phyloP scores from a whole-genome alignment of 2,888 invertebrate species.

The Ferrisia virgata region DNA sequence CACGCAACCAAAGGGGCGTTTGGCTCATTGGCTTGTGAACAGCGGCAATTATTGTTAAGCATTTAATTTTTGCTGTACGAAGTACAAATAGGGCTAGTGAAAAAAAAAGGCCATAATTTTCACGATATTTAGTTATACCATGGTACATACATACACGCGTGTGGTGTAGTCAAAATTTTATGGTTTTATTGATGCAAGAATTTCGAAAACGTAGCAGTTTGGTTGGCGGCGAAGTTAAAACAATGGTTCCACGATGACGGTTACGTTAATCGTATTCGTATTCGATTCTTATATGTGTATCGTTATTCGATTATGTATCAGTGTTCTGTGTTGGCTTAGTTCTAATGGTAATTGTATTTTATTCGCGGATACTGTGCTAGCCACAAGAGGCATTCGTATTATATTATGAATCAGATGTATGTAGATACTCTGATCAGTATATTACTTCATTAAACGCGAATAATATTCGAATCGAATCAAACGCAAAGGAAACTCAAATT shows the following conservation, averaged over 20 bases:
- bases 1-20: not conserved
- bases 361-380: not conserved
- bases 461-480: no score
- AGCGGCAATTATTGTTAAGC: not conserved
- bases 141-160: not conserved
- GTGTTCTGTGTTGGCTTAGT: no score
- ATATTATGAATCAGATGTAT: no score
- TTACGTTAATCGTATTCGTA: not conserved
- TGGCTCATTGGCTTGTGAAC: not conserved
- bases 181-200: conserved; percentile 20
- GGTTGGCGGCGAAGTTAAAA: not conserved
- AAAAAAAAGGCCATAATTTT: conserved; percentile 15
- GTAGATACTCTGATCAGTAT: no score
- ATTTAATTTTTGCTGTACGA: not conserved
- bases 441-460: no score
- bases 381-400: no score
- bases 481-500: no score
- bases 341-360: not conserved
- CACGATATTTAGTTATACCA: not conserved
- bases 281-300: no score
- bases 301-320: not conserved
- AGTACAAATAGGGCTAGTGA: no score
- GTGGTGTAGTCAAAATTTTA: not conserved
- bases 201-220: conserved; percentile 2
- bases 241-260: conserved; percentile 21